phyloP scores from a whole-genome alignment of 2,113 vertebrate genomes.

The human (Homo sapiens) region GRCh38 chr1:185305001-185305500 shows the following conservation, averaged over 20 bases:
- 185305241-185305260: conserved; percentile 13
- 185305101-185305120: conserved; percentile 3
- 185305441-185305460: conserved; percentile 72
- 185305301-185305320: conserved; percentile 32
- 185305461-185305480: conserved; percentile 72
- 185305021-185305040: neutral
- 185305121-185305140: neutral
- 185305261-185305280: neutral
- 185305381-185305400: conserved; percentile 21
- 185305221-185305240: neutral
- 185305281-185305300: conserved; percentile 4
- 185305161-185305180: conserved; percentile 42
- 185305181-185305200: neutral
- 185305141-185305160: conserved; percentile 25
- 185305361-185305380: conserved; percentile 42
- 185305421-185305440: conserved; percentile 39
- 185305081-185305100: neutral
- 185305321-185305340: conserved; percentile 42
- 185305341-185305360: conserved; percentile 30
- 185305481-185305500: conserved; percentile 78
- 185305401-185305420: conserved; percentile 59
- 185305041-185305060: neutral
- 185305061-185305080: neutral
- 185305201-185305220: neutral
- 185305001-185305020: conserved; percentile 26